phyloP scores from a whole-genome alignment of 2,797 vertebrate genomes.

The Leptatherina wallacei region DNA sequence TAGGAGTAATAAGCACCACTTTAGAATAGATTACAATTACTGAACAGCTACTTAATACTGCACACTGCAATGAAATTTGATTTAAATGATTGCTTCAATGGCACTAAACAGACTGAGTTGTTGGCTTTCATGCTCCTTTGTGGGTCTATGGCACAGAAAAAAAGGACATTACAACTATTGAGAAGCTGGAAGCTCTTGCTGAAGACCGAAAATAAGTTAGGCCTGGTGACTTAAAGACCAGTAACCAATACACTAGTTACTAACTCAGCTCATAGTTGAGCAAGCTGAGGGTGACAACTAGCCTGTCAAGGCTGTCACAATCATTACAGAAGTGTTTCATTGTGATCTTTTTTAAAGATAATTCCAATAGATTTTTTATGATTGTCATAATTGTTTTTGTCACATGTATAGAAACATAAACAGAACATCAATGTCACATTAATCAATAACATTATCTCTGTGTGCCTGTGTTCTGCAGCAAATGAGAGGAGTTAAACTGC shows the following conservation, averaged over 20 bases:
- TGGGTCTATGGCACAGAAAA: background rate
- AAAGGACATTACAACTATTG: background rate
- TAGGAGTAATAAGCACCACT: background rate
- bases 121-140: background rate
- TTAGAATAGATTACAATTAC: background rate
- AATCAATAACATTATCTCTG: no score
- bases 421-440: background rate
- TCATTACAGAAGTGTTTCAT: background rate
- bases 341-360: background rate
- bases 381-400: background rate
- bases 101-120: background rate
- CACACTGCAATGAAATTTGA: background rate
- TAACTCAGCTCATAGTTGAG: background rate
- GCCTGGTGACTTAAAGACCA: background rate
- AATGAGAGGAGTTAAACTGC: no score
- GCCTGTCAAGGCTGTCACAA: background rate
- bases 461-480: no score
- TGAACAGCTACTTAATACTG: background rate
- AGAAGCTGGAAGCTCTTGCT: background rate
- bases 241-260: background rate
- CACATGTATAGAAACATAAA: background rate
- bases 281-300: background rate
- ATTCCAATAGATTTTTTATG: background rate
- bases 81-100: constrained; percentile 2
- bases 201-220: background rate